A percentile compares a stretch with the other conserved stretches of the same genome.
phyloP scores from a whole-genome alignment of 2,113 vertebrate species.

The Amphilophus citrinellus region DNA sequence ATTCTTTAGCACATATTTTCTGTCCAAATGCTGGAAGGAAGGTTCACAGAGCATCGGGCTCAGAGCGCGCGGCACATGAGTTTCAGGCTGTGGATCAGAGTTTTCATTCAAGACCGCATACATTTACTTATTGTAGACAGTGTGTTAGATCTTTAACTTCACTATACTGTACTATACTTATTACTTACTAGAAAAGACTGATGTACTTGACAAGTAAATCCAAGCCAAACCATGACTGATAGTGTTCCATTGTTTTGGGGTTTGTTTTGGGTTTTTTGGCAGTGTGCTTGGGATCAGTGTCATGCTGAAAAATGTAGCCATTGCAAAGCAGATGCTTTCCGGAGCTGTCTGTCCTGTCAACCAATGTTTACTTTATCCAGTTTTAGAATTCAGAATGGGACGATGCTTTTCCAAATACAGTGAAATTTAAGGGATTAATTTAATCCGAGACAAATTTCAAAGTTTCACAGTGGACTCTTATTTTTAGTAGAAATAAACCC shows the following conservation, averaged over 20 bases:
- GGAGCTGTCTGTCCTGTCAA: no score
- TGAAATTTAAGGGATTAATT: neutral
- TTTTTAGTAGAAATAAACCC: no score
- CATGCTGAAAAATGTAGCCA: neutral
- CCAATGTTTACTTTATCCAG: no score
- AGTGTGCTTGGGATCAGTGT: neutral
- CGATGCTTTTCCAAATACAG: neutral
- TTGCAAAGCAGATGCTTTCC: neutral
- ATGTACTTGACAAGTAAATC: neutral
- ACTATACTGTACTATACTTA: neutral
- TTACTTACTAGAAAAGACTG: neutral
- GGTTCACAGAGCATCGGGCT: neutral
- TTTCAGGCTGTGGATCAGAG: neutral
- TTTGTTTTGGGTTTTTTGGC: neutral
- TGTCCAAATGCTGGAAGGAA: neutral
- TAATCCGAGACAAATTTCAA: neutral
- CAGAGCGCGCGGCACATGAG: neutral
- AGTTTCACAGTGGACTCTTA: neutral
- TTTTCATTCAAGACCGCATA: neutral
- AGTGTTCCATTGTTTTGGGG: no score
- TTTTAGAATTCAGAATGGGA: no score
- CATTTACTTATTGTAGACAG: neutral
- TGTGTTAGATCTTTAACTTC: neutral
- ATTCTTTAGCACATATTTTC: neutral
- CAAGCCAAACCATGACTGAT: neutral